Percentiles rank a stretch among this genome's conserved stretches.
Conservation (phyloP, 2,797 vertebrate genomes). For the Phrynocephalus forsythii region DNA sequence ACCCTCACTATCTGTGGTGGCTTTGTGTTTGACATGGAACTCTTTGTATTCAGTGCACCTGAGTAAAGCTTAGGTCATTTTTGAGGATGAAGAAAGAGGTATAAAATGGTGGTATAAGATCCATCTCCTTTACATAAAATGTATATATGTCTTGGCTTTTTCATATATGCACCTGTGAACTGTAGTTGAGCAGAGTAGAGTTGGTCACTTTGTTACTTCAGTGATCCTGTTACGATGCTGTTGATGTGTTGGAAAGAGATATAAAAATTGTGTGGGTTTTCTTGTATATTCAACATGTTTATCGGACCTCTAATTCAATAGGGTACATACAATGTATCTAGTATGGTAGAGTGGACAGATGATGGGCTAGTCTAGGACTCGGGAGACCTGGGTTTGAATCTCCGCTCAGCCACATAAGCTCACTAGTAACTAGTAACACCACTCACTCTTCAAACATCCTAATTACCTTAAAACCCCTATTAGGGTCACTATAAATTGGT, state of each 20-base stretch:
- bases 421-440: too few species aligned
- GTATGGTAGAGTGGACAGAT: too few species aligned
- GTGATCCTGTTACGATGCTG: neutral
- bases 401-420: too few species aligned
- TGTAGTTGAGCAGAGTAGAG: neutral
- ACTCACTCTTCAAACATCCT: too few species aligned
- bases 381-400: too few species aligned
- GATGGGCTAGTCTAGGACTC: too few species aligned
- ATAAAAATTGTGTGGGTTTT: neutral
- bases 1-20: too few species aligned
- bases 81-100: neutral
- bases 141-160: neutral
- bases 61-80: neutral
- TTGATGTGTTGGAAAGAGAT: neutral
- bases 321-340: neutral
- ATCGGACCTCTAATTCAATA: neutral
- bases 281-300: neutral
- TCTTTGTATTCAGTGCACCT: too few species aligned
- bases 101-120: neutral
- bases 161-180: neutral
- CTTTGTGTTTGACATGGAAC: too few species aligned
- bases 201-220: neutral
- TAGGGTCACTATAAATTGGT: too few species aligned
- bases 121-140: neutral
- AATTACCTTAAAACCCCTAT: too few species aligned